Base-by-base conservation (phyloP, 2,113 vertebrate genomes). In the Arenaria interpres region DNA sequence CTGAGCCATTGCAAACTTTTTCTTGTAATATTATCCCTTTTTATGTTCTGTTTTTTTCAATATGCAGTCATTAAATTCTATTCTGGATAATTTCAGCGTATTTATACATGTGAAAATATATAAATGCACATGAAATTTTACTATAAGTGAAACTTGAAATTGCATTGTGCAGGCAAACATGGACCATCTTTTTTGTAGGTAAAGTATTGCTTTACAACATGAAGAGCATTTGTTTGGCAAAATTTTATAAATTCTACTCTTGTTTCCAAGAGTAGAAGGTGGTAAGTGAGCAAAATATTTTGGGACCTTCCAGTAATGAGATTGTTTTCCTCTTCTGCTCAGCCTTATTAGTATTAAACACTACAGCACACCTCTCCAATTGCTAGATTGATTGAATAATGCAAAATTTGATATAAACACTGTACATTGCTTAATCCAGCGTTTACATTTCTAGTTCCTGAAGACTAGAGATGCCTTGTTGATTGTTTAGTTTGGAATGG, bases 131-230 rank as follows among this genome's bases (percentile, higher is more conserved):
- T 9, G 41, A 56, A 67, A 85, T 66, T 56, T 56, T 39, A 33
- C 20, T 37, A 0, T 2, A 46, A 79, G 1, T 51, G 4, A 77
- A 69, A 71, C 9, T 12, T 22, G 22, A 71, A 37, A 43, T 54
- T 67, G 5, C 7, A 17, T 13, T 27, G 1, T 39, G 39, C 6
- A 41, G 32, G 18, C 19, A 46, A 59, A 46, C 4, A 3, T 0
- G 8, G 18, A 5, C 8, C 2, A 2, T 30, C 39, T 74, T 59
- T 45, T 43, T 41, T 28, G 7, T 7, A 25, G 32, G 25, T 9
- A 20, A 81, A 33, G 1, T 12, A 23, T 46, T 68, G n/a, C 15
- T 92, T 88, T 50, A 23, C 13, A 5, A 14, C 2, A 0, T 10
- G 33, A 51, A 51, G 16, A 72, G 21, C 4, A 24, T 74, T 86